A percentile compares a stretch with the other conserved stretches of the same genome.
phyloP scores from a whole-genome alignment of 2,113 vertebrate species.

The Myxocyprinus asiaticus region DNA sequence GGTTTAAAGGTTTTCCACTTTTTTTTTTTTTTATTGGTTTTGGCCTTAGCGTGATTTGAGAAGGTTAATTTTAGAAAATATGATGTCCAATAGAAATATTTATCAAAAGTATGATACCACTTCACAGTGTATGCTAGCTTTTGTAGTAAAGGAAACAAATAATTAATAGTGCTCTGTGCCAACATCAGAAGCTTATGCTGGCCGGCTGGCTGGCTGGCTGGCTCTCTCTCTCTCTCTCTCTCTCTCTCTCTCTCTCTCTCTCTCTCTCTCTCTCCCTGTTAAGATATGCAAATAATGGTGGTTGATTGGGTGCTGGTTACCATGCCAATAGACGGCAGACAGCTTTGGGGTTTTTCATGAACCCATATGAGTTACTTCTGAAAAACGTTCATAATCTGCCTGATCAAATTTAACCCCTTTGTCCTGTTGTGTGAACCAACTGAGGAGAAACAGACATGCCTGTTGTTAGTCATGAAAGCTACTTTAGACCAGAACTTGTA shows the following conservation, averaged over 20 bases:
- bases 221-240: neutral
- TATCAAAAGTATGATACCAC: neutral
- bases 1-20: constrained; percentile 32
- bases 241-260: no score
- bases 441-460: neutral
- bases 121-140: neutral
- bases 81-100: neutral
- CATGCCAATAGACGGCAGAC: constrained; percentile 58
- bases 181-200: no score
- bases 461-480: no score
- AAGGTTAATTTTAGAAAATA: neutral
- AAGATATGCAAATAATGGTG: neutral
- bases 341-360: constrained; percentile 42
- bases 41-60: no score
- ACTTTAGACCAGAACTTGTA: no score
- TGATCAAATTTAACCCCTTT: constrained; percentile 4
- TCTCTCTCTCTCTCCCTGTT: no score
- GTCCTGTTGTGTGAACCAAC: neutral
- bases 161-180: neutral
- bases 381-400: constrained; percentile 17
- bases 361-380: constrained; percentile 40
- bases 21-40: neutral
- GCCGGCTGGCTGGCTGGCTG: no score
- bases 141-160: neutral
- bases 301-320: constrained; percentile 39